Conservation (phyloP, 2,113 vertebrate species). For the Pelusios castaneus region DNA sequence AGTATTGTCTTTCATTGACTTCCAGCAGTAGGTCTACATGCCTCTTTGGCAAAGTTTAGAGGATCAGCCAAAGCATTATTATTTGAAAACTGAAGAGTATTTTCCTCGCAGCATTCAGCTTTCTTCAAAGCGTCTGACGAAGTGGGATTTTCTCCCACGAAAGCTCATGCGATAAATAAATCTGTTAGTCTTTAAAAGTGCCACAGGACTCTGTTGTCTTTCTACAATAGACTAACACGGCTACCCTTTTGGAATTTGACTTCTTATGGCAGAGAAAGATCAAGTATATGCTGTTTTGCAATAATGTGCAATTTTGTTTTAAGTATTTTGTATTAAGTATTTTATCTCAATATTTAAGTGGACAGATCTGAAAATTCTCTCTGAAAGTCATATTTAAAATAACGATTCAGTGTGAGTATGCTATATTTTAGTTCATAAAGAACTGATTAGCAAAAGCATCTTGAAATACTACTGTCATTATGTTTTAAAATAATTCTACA, state of each 20-base stretch:
- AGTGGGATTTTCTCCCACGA: no score
- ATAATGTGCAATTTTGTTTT: background rate
- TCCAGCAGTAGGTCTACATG: background rate
- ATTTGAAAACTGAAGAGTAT: background rate
- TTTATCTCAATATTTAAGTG: background rate
- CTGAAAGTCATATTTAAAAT: background rate
- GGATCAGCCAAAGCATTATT: background rate
- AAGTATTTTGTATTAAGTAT: background rate
- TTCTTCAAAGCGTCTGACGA: no score
- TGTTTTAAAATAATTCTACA: conserved; percentile 9
- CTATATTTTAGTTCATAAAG: conserved; percentile 19
- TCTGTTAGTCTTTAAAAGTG: no score
- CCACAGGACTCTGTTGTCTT: no score
- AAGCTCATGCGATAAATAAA: no score
- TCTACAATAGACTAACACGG: no score
- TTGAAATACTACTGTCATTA: background rate
- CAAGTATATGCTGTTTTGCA: background rate
- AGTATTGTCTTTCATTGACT: background rate
- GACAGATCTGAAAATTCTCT: background rate
- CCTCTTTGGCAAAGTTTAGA: background rate
- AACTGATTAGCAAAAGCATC: background rate
- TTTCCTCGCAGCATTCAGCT: background rate
- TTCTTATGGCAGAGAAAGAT: background rate
- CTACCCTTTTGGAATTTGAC: background rate
- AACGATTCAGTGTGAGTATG: background rate